These are phyloP conservation scores for Collichthys lucidus DNA, from an alignment of 2,113 vertebrate species.

Conservation along the genomic window DNA sequence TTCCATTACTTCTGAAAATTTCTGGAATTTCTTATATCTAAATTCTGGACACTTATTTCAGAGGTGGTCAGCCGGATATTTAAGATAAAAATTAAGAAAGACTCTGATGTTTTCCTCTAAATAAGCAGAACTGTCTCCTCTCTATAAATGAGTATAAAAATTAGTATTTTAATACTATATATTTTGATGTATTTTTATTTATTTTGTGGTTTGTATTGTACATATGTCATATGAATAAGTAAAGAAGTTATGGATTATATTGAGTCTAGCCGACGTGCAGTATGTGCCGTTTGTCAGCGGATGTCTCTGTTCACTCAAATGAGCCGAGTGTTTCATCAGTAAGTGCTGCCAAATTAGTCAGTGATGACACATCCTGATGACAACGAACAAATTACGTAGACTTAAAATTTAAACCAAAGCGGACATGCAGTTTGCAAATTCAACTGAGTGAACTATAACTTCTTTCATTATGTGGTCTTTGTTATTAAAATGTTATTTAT, in stretches of 20 bases:
- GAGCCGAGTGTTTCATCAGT: not conserved
- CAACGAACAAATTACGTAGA: not conserved
- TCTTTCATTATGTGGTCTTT: not conserved
- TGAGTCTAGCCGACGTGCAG: conserved; percentile 15
- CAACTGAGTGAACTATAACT: conserved; percentile 8
- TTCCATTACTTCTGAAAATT: no score
- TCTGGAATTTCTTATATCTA: no score
- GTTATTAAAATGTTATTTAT: conserved; percentile 1
- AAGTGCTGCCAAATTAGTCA: conserved; percentile 22
- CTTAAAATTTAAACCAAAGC: conserved; percentile 37
- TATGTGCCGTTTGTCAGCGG: conserved; percentile 50
- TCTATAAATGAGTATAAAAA: not conserved
- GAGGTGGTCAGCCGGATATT: no score
- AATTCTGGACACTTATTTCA: no score
- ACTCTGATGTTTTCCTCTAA: no score
- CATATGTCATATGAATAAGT: not conserved
- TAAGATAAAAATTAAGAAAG: no score
- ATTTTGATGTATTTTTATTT: not conserved
- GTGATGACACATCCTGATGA: conserved; percentile 28
- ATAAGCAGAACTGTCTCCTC: not conserved
- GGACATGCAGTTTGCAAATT: conserved; percentile 27
- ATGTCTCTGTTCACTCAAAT: conserved; percentile 61
- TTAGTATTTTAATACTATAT: not conserved
- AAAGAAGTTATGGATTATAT: not conserved
- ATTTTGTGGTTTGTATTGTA: no score